Conservation (phyloP, 1,140 invertebrate species). For the Brachionus calyciflorus region DNA sequence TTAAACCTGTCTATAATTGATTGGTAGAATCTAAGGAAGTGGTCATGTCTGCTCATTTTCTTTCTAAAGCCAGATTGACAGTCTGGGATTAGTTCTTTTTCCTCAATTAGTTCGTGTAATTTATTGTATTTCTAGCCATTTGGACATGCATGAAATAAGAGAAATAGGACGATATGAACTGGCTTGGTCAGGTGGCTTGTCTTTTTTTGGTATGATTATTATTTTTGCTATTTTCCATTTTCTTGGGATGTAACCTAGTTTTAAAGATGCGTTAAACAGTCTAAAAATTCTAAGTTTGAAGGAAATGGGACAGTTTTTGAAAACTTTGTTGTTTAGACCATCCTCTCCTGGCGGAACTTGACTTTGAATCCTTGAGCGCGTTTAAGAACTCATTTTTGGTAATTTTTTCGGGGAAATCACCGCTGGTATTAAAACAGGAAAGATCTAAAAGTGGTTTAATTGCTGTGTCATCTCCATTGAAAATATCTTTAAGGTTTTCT, state of each 20-base stretch:
- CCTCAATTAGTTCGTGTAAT: slow-evolving; percentile 8
- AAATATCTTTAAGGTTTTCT: background rate
- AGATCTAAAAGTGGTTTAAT: background rate
- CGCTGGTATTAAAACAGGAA: too few species aligned
- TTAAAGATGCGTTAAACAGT: background rate
- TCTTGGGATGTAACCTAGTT: background rate
- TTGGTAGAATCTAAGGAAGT: slow-evolving; percentile 4
- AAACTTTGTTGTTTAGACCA: background rate
- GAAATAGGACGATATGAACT: slow-evolving; percentile 46
- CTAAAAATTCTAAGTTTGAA: background rate
- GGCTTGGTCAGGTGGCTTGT: slow-evolving; percentile 10
- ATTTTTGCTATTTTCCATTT: slow-evolving; percentile 40
- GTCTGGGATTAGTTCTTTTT: background rate
- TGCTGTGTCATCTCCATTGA: background rate
- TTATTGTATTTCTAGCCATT: slow-evolving; percentile 46
- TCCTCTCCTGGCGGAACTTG: background rate
- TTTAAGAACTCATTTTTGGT: background rate
- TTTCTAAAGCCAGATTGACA: slow-evolving; percentile 35
- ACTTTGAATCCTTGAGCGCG: background rate
- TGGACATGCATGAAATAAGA: slow-evolving; percentile 44
- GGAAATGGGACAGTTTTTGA: background rate
- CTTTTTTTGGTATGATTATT: slow-evolving; percentile 47
- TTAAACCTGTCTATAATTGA: background rate
- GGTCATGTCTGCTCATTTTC: background rate
- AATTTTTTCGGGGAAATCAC: background rate